These are phyloP conservation scores for Progne subis DNA, from an alignment of 2,113 vertebrate genomes.

Conservation along the genomic window DNA sequence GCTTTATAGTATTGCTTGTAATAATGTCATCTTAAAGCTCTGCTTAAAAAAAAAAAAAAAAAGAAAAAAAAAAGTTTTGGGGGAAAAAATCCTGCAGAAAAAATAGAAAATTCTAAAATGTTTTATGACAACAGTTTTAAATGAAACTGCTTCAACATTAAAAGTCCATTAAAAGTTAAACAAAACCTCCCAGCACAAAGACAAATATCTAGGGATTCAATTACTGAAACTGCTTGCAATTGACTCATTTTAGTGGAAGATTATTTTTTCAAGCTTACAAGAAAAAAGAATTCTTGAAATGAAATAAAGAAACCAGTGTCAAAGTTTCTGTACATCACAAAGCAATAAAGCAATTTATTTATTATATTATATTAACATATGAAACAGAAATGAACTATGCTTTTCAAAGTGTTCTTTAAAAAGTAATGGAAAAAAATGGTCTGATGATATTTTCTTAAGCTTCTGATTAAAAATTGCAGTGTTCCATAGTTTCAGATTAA, in stretches of 20 bases:
- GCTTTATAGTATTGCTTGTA: not conserved
- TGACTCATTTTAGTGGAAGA: conserved; percentile 21
- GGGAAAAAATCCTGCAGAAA: not conserved
- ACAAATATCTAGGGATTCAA: conserved; percentile 61
- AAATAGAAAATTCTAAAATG: conserved; percentile 17
- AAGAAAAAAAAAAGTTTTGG: not conserved
- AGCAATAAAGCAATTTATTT: conserved; percentile 37
- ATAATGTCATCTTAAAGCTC: not conserved
- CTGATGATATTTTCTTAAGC: not conserved
- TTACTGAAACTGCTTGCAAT: conserved; percentile 55
- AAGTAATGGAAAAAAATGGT: not conserved
- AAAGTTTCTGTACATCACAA: conserved; percentile 43
- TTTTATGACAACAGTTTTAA: conserved; percentile 58
- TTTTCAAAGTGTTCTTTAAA: conserved; percentile 34
- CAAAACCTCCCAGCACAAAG: conserved; percentile 17
- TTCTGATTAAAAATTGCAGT: not conserved
- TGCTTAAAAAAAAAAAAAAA: not conserved
- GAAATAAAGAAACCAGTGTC: not conserved
- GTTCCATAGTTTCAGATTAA: not conserved
- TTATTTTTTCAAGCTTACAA: not conserved
- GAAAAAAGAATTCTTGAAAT: conserved; percentile 27
- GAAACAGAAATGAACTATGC: conserved; percentile 29
- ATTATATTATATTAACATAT: conserved; percentile 35
- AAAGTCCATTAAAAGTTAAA: conserved; percentile 65
- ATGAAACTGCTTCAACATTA: conserved; percentile 44